Evolutionary conservation across 1,140 invertebrate species (phyloP), one percentile per base, ranked within the genome.

Genomic region (Ceratosolen fusciceps): DNA sequence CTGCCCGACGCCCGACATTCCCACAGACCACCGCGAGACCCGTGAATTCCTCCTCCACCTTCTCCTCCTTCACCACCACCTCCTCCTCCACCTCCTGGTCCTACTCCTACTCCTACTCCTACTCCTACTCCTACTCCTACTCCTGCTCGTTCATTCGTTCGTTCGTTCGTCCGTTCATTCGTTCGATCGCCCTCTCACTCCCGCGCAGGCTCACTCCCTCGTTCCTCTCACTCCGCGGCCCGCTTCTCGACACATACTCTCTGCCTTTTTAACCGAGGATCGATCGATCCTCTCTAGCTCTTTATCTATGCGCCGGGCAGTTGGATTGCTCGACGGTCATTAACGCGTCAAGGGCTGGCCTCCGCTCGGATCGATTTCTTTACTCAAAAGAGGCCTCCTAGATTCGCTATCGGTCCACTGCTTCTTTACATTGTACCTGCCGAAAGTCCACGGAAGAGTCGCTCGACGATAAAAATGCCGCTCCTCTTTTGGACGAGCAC

Each of bases 21-120:
- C 56, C 76, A 78, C 76, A 77, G 75, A 72, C 65, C 65, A 71
- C 67, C 68, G 39, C 39, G 7, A 56, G 26, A 19, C 19, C 19
- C 1, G 7, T 19, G 49, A 52, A 52, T 52, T 52, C 49, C 49
- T 19, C 9, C 49, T n/a, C 49, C 21, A 3, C 49, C 12, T 19
- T 8, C 5, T 52, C 19, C 9, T 8, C 19, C 43, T 31, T 62
- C 29, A 29, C 58, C 58, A 8, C 26, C 31, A 10, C 29, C 21
- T 34, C 31, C 14, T 65, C 37, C 34, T 65, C 31, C 5, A n/a
- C 21, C 31, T 12, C 1, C 34, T 5, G 12, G 12, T 21, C 49
- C 14, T 19, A 5, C 14, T 19, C 5, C 49, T 19, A 4, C 49
- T 21, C 49, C 3, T 3, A 16, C 49, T 52, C 19, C 2, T 3